These are phyloP conservation scores for Dilophus febrilis DNA, from an alignment of 2,888 invertebrate species.

Conservation along the genomic window DNA sequence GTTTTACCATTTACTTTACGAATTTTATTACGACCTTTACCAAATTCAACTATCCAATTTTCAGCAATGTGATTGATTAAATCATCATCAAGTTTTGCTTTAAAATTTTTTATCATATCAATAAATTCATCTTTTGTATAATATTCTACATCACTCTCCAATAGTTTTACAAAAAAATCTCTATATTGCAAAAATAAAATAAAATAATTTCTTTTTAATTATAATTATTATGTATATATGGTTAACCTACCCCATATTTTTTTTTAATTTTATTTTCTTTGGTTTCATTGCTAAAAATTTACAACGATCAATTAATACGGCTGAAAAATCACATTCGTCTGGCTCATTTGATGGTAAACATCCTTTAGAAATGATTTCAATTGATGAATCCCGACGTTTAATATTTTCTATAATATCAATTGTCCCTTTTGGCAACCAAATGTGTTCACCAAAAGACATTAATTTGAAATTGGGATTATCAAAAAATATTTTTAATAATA, in stretches of 20 bases:
- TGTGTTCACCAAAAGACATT: slow-evolving; percentile 7
- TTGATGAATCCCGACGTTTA: background rate
- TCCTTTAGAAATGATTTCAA: slow-evolving; percentile 8
- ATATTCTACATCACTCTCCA: background rate
- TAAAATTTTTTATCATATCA: background rate
- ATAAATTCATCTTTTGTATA: background rate
- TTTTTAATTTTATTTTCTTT: slow-evolving; percentile 8
- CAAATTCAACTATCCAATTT: background rate
- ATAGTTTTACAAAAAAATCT: background rate
- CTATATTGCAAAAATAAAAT: background rate
- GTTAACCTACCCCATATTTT: slow-evolving; percentile 6
- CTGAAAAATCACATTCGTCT: slow-evolving; percentile 6
- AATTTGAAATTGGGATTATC: slow-evolving; percentile 1
- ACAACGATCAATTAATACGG: slow-evolving; percentile 8
- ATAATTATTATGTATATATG: background rate
- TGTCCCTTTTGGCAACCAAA: slow-evolving; percentile 5
- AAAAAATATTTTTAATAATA: slow-evolving; percentile 4
- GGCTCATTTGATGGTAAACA: slow-evolving; percentile 9
- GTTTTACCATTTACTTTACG: background rate
- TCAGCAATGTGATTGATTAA: background rate
- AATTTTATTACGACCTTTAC: background rate
- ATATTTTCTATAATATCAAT: background rate
- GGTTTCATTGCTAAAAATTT: slow-evolving; percentile 10
- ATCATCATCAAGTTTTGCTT: background rate
- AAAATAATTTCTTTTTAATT: no score